Percentiles rank a stretch among this genome's conserved stretches.
Evolutionary conservation across 2,113 vertebrate genomes (phyloP).

Genomic region (Dissostichus mawsoni): DNA sequence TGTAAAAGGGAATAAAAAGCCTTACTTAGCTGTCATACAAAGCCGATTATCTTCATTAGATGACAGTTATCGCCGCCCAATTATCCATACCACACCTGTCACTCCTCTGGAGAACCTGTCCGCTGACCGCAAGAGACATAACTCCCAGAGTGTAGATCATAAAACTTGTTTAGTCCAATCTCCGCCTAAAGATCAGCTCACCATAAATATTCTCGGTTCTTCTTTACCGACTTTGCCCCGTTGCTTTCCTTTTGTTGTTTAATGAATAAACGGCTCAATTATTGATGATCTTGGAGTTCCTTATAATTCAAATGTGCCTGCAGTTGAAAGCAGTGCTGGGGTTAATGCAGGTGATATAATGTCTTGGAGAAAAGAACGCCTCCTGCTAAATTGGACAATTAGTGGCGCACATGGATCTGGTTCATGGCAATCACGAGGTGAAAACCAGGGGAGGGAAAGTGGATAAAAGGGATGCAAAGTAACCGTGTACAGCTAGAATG

Average conservation of each 20-base stretch:
- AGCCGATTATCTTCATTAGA: slow-evolving; percentile 72
- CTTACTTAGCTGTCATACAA: slow-evolving; percentile 68
- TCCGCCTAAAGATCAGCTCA: slow-evolving; percentile 49
- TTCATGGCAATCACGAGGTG: slow-evolving; percentile 13
- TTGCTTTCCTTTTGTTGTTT: slow-evolving; percentile 73
- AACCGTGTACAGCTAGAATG: background rate
- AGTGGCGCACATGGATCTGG: slow-evolving; percentile 27
- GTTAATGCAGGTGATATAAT: slow-evolving; percentile 69
- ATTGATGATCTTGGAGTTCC: slow-evolving; percentile 73
- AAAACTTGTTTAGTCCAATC: slow-evolving; percentile 50
- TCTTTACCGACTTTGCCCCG: slow-evolving; percentile 48
- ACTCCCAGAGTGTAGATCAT: slow-evolving; percentile 43
- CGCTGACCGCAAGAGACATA: slow-evolving; percentile 39
- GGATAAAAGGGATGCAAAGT: background rate
- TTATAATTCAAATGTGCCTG: slow-evolving; percentile 80
- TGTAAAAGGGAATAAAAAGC: slow-evolving; percentile 14
- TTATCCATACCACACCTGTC: slow-evolving; percentile 69
- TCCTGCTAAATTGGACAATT: slow-evolving; percentile 72
- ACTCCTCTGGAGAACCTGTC: slow-evolving; percentile 47
- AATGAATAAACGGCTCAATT: slow-evolving; percentile 80
- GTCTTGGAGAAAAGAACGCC: slow-evolving; percentile 41
- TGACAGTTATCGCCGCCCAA: slow-evolving; percentile 70
- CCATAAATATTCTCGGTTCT: slow-evolving; percentile 36
- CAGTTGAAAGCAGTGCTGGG: slow-evolving; percentile 63
- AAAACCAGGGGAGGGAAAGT: slow-evolving; percentile 1